A percentile compares a stretch with the other conserved stretches of the same genome.
Evolutionary conservation across 2,797 vertebrate genomes (phyloP).

Genomic region (Alfaro cultratus): DNA sequence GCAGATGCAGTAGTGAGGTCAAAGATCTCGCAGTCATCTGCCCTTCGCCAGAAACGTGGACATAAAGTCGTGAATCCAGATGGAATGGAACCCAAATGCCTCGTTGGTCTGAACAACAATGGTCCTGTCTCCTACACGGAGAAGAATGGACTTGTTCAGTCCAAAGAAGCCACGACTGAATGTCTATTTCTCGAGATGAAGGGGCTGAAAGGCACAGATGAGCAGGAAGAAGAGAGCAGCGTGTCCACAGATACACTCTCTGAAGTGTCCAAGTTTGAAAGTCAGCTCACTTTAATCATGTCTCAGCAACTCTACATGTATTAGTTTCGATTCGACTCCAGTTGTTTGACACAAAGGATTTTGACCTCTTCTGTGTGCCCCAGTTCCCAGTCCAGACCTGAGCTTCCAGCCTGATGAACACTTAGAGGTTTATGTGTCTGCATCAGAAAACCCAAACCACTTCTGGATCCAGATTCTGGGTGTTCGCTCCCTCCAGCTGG

Average conservation of each 20-base stretch:
- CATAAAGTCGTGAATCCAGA: constrained; percentile 27
- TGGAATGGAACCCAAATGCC: constrained; percentile 18
- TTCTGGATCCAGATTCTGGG: constrained; percentile 95
- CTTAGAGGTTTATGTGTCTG: constrained; percentile 91
- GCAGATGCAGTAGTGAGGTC: constrained; percentile 83
- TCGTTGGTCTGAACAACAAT: constrained; percentile 34
- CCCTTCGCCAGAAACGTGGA: constrained; percentile 79
- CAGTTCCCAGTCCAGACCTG: constrained; percentile 91
- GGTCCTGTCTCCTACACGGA: constrained; percentile 38
- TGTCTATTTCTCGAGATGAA: not conserved
- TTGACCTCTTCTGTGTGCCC: not conserved
- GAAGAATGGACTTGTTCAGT: constrained; percentile 22
- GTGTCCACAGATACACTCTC: constrained; percentile 59
- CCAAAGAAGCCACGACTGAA: constrained; percentile 20
- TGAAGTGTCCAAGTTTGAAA: constrained; percentile 86
- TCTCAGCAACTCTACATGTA: not conserved
- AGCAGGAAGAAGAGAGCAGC: constrained; percentile 39
- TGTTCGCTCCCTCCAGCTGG: constrained; percentile 87
- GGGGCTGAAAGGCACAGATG: constrained; percentile 24
- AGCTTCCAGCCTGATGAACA: constrained; percentile 89
- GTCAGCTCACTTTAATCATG: constrained; percentile 67
- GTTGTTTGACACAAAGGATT: not conserved
- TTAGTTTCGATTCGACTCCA: not conserved
- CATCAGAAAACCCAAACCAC: constrained; percentile 86
- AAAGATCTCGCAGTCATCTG: constrained; percentile 83